Evolutionary conservation across 1,140 invertebrate species (phyloP).

Genomic region (Lamellibrachia luymesi): DNA sequence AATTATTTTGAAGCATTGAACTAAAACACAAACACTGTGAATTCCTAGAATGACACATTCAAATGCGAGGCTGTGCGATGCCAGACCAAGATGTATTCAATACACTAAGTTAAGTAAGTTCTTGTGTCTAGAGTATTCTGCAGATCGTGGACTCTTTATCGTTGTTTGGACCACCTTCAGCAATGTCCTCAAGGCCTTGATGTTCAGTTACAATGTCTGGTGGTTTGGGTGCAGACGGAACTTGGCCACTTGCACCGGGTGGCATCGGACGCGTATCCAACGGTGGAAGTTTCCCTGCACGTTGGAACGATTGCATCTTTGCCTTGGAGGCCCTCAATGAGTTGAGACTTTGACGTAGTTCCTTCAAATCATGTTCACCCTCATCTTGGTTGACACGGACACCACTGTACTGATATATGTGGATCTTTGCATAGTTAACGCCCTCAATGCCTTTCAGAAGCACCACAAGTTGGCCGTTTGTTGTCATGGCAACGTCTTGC

Average conservation of each 20-base stretch:
- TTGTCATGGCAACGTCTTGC: slow-evolving; percentile 45
- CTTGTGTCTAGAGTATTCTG: neutral
- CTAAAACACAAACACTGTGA: neutral
- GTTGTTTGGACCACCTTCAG: neutral
- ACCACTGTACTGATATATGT: slow-evolving; percentile 13
- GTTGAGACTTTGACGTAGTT: neutral
- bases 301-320: neutral
- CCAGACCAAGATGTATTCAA: neutral
- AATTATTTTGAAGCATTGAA: neutral
- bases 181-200: neutral
- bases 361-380: neutral
- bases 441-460: slow-evolving; percentile 36
- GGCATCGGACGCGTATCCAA: neutral
- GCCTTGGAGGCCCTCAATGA: neutral
- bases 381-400: neutral
- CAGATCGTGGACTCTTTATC: neutral
- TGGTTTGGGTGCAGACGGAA: neutral
- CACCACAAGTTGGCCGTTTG: slow-evolving; percentile 41
- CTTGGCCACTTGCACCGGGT: neutral
- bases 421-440: slow-evolving; percentile 17
- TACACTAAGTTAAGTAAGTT: neutral
- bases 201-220: neutral
- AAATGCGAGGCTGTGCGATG: neutral
- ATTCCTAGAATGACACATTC: neutral
- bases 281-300: neutral